phyloP scores from a whole-genome alignment of 92 coral and sea anemone genomes.

The Palythoa grandiflora region DNA sequence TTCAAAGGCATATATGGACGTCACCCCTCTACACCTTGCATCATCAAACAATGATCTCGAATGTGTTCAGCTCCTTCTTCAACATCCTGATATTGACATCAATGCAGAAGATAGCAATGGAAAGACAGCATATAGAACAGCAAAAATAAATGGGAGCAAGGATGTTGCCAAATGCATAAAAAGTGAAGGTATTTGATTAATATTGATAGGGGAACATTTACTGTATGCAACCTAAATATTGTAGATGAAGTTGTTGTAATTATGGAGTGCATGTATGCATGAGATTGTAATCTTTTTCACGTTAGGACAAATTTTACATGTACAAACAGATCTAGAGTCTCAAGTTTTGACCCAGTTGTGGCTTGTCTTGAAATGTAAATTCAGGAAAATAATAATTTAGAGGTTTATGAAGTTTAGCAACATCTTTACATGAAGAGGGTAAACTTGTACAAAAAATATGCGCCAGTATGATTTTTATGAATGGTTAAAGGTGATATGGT shows the following conservation, averaged over 20 bases:
- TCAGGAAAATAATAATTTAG: too few species aligned
- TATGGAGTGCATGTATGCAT: too few species aligned
- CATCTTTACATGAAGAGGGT: too few species aligned
- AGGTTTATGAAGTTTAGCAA: too few species aligned
- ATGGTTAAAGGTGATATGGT: too few species aligned
- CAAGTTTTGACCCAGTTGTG: too few species aligned
- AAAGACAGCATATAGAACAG: constrained; percentile 23
- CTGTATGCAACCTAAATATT: neutral
- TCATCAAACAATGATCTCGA: neutral
- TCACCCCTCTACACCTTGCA: constrained; percentile 41
- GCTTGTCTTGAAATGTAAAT: too few species aligned
- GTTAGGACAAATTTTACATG: too few species aligned
- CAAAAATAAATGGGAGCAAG: neutral
- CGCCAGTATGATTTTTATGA: too few species aligned
- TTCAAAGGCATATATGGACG: constrained; percentile 19
- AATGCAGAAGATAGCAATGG: constrained; percentile 21
- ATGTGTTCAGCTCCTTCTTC: constrained; percentile 24
- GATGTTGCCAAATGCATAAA: constrained; percentile 46
- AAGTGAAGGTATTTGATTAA: constrained; percentile 31
- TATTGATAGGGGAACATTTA: neutral
- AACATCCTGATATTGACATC: constrained; percentile 16
- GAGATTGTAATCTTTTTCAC: too few species aligned
- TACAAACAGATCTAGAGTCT: too few species aligned
- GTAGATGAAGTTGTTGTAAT: neutral
- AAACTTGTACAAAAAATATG: too few species aligned